Base-by-base conservation (phyloP, 1,140 invertebrate species). In the Planococcus citri region DNA sequence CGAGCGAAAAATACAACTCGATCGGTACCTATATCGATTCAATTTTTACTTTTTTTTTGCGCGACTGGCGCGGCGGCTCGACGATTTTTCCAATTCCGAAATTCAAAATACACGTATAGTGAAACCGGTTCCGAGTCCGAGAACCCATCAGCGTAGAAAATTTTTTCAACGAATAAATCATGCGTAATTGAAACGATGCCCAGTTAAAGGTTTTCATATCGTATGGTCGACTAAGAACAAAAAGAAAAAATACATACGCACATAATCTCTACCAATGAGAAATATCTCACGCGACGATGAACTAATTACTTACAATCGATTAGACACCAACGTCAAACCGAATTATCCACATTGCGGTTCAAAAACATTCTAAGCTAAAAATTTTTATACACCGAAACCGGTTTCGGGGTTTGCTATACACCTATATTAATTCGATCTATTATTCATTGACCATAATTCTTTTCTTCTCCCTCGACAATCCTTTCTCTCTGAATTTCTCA, bases 271-370 rank as follows among this genome's bases (percentile, higher is more conserved):
- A 17, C 41, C 12, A 17, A 51, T 51, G n/a, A 51, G 17, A 64
- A 64, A 25, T 25, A 64, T 25, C 25, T 64, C 60, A 64, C 60
- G 60, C 60, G 10, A 64, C 60, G 60, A 64, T 25, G 60, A 64
- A 64, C 60, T 20, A 64, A 64, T 64, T 64, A 64, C 24, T 64
- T 25, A 64, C 60, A 27, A 64, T 27, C 60, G 60, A 64, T 64
- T 64, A 64, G 25, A 27, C 22, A 9, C 24, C 21, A 24, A 64
- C 60, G 60, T 64, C 60, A 17, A 64, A 64, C 21, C 60, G 60
- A 64, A 64, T 64, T 27, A 64, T 64, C 25, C n/a, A n/a, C 41
- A 51, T 51, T 51, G 41, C 41, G 41, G 41, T 51, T 51, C 10
- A 17, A n/a, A n/a, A n/a, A 51, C 17, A 51, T 51, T 51, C 6